Percentiles rank a stretch among this genome's conserved stretches.
Evolutionary conservation across 2,888 invertebrate genomes (phyloP).

Genomic region (Drosophila borborema): DNA sequence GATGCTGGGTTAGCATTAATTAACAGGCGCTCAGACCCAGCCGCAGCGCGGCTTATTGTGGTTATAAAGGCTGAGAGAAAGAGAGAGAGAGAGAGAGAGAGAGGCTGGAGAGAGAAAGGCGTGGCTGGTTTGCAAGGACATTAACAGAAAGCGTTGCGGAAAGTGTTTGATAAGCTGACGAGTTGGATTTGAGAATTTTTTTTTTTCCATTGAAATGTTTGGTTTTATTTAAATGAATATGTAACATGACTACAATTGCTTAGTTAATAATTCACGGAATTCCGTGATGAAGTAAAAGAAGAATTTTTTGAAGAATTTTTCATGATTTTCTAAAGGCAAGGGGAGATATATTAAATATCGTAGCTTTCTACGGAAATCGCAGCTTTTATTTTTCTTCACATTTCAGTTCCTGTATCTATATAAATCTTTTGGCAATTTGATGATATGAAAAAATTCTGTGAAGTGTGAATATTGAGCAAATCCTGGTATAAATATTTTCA

Average conservation of each 20-base stretch:
- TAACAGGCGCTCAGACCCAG: conserved; percentile 53
- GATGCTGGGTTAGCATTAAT: conserved; percentile 66
- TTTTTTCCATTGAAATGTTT: not conserved
- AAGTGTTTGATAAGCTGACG: not conserved
- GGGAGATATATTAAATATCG: no score
- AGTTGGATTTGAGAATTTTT: not conserved
- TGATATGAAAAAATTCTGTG: no score
- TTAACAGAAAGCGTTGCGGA: conserved; percentile 16
- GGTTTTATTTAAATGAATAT: not conserved
- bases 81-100: not conserved
- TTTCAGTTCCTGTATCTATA: no score
- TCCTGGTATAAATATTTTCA: no score
- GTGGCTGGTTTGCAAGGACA: not conserved
- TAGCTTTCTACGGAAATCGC: no score
- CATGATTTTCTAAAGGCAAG: no score
- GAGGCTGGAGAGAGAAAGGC: not conserved
- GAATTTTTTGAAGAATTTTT: no score
- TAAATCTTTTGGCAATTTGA: no score
- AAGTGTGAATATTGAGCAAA: no score
- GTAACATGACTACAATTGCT: not conserved
- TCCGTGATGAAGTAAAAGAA: no score
- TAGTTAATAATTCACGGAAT: no score
- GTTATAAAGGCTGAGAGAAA: not conserved
- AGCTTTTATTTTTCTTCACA: no score
- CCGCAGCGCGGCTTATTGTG: conserved; percentile 35